These are phyloP conservation scores for Meleagris gallopavo DNA, from an alignment of 2,113 vertebrate species.

Conservation along the genomic window DNA sequence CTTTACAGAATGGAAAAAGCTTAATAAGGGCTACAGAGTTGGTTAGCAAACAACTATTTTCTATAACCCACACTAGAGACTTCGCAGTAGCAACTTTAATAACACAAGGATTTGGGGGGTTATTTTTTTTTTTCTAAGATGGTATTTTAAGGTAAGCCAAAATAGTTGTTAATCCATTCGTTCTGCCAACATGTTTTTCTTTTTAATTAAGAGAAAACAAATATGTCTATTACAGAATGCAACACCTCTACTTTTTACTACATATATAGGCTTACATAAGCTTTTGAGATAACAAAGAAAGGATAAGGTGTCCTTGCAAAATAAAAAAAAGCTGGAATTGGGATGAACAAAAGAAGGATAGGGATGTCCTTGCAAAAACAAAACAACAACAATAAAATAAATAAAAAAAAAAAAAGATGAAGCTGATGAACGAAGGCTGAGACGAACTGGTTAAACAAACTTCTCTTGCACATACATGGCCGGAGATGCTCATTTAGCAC, in stretches of 20 bases:
- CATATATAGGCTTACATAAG: neutral
- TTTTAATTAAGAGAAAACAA: conserved; percentile 20
- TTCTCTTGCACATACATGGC: no score
- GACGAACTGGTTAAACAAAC: no score
- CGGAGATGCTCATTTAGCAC: no score
- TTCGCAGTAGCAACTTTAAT: conserved; percentile 49
- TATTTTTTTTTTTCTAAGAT: neutral
- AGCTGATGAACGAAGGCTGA: no score
- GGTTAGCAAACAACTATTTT: conserved; percentile 69
- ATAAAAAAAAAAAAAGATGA: no score
- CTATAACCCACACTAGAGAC: conserved; percentile 52
- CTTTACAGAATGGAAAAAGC: conserved; percentile 74
- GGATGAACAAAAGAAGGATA: no score
- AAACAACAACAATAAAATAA: no score
- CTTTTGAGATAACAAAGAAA: neutral
- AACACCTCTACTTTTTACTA: neutral
- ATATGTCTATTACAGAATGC: neutral
- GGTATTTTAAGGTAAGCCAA: neutral
- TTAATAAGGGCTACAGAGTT: conserved; percentile 74
- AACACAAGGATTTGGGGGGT: neutral
- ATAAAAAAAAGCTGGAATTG: no score
- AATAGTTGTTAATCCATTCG: neutral
- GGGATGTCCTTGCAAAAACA: no score
- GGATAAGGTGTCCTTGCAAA: no score
- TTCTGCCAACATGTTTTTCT: neutral